Conservation (phyloP, 1,140 invertebrate genomes). For the Temnothorax longispinosus region DNA sequence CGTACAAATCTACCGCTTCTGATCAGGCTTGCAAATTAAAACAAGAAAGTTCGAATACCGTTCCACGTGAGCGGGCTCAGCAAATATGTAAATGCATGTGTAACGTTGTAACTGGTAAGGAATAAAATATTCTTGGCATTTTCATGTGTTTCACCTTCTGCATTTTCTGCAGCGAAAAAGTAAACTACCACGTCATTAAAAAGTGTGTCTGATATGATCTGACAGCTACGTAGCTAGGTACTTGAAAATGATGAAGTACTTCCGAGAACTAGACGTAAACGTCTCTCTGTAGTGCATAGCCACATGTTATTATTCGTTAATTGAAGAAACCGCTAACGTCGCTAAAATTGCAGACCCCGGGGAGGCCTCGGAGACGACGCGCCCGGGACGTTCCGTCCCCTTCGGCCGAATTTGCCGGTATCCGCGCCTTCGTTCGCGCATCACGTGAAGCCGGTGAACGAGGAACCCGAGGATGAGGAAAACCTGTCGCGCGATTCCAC, state of each 20-base stretch:
- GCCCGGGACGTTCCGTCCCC: slow-evolving; percentile 29
- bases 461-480: slow-evolving; percentile 72
- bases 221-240: neutral
- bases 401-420: slow-evolving; percentile 32
- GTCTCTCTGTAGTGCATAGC: neutral
- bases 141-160: neutral
- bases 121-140: neutral
- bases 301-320: slow-evolving; percentile 39
- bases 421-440: slow-evolving; percentile 57
- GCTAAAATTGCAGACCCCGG: slow-evolving; percentile 46
- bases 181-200: neutral
- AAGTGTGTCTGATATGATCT: neutral
- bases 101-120: neutral
- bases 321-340: slow-evolving; percentile 72
- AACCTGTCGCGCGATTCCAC: slow-evolving; percentile 54
- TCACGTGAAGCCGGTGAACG: slow-evolving; percentile 78
- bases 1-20: neutral
- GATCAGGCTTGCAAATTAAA: neutral
- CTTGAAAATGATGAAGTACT: neutral
- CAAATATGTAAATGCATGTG: neutral
- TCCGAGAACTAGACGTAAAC: neutral
- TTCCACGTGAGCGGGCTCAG: neutral
- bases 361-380: slow-evolving; percentile 47
- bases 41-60: slow-evolving; percentile 20
- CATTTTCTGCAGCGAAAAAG: neutral